Base-by-base conservation (phyloP, 2,113 vertebrate species). In the Elanus axillaris region DNA sequence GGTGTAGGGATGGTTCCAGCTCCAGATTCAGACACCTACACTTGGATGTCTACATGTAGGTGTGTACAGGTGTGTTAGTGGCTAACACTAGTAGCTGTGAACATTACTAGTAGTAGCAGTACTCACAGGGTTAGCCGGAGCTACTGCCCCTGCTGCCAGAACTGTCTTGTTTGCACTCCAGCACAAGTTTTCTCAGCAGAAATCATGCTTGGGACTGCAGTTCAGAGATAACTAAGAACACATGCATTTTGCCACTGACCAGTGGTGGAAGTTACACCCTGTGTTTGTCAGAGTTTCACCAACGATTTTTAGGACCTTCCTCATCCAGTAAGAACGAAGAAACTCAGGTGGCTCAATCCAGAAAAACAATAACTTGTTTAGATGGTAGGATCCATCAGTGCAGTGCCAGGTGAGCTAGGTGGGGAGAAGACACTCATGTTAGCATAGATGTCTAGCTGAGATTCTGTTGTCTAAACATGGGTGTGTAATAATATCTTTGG, bases 241-340 rank as follows among this genome's bases (percentile, higher is more conserved):
- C 20, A 15, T 15, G 4, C 6, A 31, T 64, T 95, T 85, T 81
- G 9, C 7, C 11, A 6, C 27, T 42, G 48, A 60, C 3, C 36
- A 69, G 31, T 0, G 0, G 15, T 18, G 0, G 0, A 82, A 79
- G 23, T 56, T 47, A 10, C 1, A 27, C 13, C 17, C 56, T 56
- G 47, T 48, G n/a, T 36, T 58, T 45, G 16, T 36, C 38, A 60
- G 7, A 62, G 7, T 7, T 60, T 85, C 17, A 34, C 13, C 21
- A 43, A 23, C 32, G 60, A 25, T 56, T 78, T 92, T 85, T 48
- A 66, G 45, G 34, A 40, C 14, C 18, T 90, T 90, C 17, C 7
- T 81, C 0, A 6, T 52, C 9, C 36, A 34, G 6, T 56, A 48
- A 82, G 19, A 38, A 20, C 4, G 5, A 63, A 58, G 45, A 82